These are phyloP conservation scores for Cyprinus carpio DNA, from an alignment of 2,113 vertebrate species.

Conservation along the genomic window DNA sequence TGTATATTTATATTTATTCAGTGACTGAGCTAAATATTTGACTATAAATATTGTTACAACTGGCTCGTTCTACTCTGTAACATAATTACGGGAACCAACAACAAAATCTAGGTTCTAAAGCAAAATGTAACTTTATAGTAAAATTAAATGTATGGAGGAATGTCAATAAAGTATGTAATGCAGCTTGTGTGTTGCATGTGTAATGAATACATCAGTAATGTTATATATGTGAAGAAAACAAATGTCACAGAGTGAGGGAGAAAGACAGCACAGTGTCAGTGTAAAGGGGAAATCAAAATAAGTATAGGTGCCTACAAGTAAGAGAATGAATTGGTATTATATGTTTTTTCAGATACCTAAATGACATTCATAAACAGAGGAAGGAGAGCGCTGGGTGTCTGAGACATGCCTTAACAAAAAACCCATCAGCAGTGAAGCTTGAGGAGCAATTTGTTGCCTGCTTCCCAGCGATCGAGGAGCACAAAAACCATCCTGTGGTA, in stretches of 20 bases:
- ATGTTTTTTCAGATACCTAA: not conserved
- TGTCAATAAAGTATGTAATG: not conserved
- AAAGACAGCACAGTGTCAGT: not conserved
- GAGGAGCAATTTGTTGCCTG: not conserved
- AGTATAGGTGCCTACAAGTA: not conserved
- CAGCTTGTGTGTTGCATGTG: not conserved
- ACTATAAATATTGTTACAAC: not conserved
- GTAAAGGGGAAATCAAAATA: not conserved
- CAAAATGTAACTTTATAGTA: not conserved
- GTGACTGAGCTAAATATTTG: not conserved
- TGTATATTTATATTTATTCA: not conserved
- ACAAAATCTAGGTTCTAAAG: not conserved
- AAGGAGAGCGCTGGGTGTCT: not conserved
- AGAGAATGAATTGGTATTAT: not conserved
- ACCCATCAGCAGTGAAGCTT: not conserved
- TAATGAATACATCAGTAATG: not conserved
- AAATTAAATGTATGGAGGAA: not conserved
- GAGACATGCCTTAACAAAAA: not conserved
- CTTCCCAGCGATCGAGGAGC: not conserved
- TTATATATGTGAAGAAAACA: not conserved
- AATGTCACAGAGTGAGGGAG: not conserved
- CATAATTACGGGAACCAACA: not conserved
- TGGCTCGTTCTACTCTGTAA: not conserved
- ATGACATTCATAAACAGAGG: not conserved
- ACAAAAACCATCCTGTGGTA: constrained; percentile 6